Evolutionary conservation across 2,888 invertebrate genomes (phyloP), one percentile per base, ranked within the genome.

Genomic region (Brenthis ino): DNA sequence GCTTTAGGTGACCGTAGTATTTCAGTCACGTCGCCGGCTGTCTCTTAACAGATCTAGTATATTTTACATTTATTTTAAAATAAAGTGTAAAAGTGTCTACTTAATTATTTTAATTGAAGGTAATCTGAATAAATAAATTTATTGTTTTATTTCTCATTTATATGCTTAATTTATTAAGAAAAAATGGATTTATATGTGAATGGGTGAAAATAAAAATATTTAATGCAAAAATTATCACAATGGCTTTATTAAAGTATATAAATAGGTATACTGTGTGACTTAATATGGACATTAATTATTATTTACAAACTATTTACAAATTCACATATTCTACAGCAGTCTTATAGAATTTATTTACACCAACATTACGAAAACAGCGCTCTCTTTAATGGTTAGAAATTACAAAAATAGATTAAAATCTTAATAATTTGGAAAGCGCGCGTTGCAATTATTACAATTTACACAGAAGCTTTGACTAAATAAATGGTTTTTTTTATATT

Each of bases 181-280:
- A 64, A 13, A 13, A 66, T 43, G 33, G 20, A 56, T 14, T 51
- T 60, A 13, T 64, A 71, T 70, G 73, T 65, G 69, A 67, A 67
- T 37, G 71, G 64, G 69, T 76, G 81, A 88, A 86, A 82, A 80
- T 84, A 85, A 85, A 74, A 70, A 51, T 53, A 53, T 74, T 74
- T 72, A 86, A 85, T 91, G 89, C 89, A 92, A 92, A 90, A 92
- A 91, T 92, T 92, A 93, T 93, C 93, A 93, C 93, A 93, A 93
- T 93, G 91, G 91, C 91, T 93, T 93, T 93, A 92, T 93, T 92
- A 91, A 92, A 91, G 87, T 93, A 93, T 91, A 93, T 93, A 93
- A 93, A 92, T 92, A 92, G 78, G 92, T 93, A 92, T 91, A 92
- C 91, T 80, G 90, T 91, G 91, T 91, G 91, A 92, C 91, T 92